phyloP scores from a whole-genome alignment of 2,888 invertebrate species.

The Drosophila austrosaltans region DNA sequence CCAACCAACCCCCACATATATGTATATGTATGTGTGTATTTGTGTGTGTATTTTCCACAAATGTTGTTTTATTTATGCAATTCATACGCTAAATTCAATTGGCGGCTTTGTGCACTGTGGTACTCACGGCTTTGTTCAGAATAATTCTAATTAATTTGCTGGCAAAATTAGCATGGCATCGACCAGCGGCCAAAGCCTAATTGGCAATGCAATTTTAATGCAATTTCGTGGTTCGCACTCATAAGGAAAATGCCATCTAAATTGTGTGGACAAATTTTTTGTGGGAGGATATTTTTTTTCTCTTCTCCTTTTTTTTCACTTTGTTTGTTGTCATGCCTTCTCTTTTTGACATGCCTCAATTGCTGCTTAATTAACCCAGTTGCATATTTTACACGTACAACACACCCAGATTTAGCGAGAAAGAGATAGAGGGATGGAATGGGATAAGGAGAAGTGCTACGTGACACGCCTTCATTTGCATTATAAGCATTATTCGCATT shows the following conservation, averaged over 20 bases:
- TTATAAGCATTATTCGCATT: conserved; percentile 63
- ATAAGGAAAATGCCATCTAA: conserved; percentile 28
- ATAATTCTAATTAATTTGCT: conserved; percentile 72
- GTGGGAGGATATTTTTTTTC: background rate
- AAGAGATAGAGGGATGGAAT: background rate
- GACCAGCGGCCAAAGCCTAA: conserved; percentile 55
- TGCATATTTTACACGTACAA: conserved; percentile 71
- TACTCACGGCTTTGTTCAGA: conserved; percentile 43
- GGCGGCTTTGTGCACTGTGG: conserved; percentile 51
- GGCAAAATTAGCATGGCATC: conserved; percentile 56
- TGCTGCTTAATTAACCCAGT: conserved; percentile 77
- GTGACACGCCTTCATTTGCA: conserved; percentile 66
- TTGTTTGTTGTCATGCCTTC: conserved; percentile 46
- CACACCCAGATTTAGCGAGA: conserved; percentile 8
- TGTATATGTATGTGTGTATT: conserved; percentile 4
- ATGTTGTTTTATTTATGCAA: conserved; percentile 41
- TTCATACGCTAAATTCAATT: conserved; percentile 60
- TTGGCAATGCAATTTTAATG: conserved; percentile 59
- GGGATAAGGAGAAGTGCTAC: conserved; percentile 24
- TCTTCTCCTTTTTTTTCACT: conserved; percentile 1
- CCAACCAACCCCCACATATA: conserved; percentile 3
- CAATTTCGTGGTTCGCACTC: conserved; percentile 49
- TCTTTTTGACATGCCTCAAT: conserved; percentile 57
- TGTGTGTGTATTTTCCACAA: conserved; percentile 26
- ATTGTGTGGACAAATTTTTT: conserved; percentile 1